Evolutionary conservation across 23 tunicate genomes (phyloP).

Genomic region (Oikopleura dioica): DNA sequence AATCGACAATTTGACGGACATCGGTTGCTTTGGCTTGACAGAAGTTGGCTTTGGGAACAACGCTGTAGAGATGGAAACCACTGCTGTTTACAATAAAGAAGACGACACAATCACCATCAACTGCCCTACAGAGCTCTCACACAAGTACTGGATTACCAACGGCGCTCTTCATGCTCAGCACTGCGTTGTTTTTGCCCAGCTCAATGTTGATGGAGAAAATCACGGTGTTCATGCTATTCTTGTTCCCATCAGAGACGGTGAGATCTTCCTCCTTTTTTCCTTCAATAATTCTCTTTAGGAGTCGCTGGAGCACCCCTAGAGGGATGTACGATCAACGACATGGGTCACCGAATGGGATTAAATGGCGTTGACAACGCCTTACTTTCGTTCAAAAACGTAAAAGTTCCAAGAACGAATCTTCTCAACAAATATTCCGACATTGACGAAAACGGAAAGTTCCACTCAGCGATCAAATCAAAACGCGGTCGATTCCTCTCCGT

Average conservation of each 20-base stretch:
- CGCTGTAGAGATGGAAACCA: constrained; percentile 96
- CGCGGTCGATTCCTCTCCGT: constrained; percentile 74
- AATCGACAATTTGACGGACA: constrained; percentile 53
- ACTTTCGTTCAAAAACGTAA: constrained; percentile 45
- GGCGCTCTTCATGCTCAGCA: constrained; percentile 98
- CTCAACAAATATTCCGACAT: constrained; percentile 86
- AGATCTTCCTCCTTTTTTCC: too few species aligned
- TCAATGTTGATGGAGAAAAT: constrained; percentile 28
- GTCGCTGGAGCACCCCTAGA: background rate
- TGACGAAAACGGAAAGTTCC: constrained; percentile 50
- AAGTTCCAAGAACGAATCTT: constrained; percentile 69
- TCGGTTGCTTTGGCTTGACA: constrained; percentile 86
- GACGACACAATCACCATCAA: constrained; percentile 40
- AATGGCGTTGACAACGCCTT: constrained; percentile 95
- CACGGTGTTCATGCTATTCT: constrained; percentile 74
- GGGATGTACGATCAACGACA: constrained; percentile 26
- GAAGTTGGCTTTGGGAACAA: constrained; percentile 86
- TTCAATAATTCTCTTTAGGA: too few species aligned
- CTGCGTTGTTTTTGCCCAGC: constrained; percentile 87
- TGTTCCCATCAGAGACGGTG: constrained; percentile 58
- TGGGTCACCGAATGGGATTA: constrained; percentile 94
- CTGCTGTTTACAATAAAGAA: constrained; percentile 68
- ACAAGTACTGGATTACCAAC: constrained; percentile 94
- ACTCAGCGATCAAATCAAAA: constrained; percentile 32
- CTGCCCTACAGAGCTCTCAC: constrained; percentile 67